phyloP scores from a whole-genome alignment of 2,797 vertebrate genomes.

The Cottoperca gobio region DNA sequence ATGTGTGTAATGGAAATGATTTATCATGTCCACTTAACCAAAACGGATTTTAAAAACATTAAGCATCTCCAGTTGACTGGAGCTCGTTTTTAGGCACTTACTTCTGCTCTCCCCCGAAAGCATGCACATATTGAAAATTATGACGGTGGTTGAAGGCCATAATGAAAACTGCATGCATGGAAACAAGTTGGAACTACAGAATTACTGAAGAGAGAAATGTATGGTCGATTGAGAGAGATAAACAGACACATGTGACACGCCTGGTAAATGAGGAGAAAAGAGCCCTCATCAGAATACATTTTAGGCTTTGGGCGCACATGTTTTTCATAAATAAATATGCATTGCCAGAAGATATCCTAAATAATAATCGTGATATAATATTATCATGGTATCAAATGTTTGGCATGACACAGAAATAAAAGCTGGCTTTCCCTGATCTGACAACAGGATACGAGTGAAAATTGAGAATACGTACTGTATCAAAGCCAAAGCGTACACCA shows the following conservation, averaged over 20 bases:
- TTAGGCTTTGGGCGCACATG: background rate
- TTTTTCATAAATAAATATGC: background rate
- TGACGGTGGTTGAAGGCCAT: constrained; percentile 29
- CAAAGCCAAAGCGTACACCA: constrained; percentile 36
- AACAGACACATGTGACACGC: constrained; percentile 3
- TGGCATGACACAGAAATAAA: constrained; percentile 1
- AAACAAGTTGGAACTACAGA: constrained; percentile 25
- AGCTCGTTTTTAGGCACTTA: constrained; percentile 70
- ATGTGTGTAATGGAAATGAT: constrained; percentile 81
- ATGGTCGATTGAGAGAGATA: constrained; percentile 24
- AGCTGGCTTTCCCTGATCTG: background rate
- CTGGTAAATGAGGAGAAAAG: background rate
- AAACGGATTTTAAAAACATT: constrained; percentile 82
- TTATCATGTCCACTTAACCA: constrained; percentile 83
- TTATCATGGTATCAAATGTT: background rate
- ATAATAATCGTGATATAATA: background rate
- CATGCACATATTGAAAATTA: constrained; percentile 41
- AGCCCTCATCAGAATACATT: background rate
- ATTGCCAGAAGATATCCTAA: background rate
- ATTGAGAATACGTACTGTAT: constrained; percentile 28
- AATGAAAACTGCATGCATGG: constrained; percentile 22
- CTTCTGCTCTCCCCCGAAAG: constrained; percentile 45
- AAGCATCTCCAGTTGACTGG: constrained; percentile 72
- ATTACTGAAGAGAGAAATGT: constrained; percentile 25
- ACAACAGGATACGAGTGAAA: constrained; percentile 25